Base-by-base conservation (phyloP, 1,140 invertebrate genomes). In the Periplaneta americana region DNA sequence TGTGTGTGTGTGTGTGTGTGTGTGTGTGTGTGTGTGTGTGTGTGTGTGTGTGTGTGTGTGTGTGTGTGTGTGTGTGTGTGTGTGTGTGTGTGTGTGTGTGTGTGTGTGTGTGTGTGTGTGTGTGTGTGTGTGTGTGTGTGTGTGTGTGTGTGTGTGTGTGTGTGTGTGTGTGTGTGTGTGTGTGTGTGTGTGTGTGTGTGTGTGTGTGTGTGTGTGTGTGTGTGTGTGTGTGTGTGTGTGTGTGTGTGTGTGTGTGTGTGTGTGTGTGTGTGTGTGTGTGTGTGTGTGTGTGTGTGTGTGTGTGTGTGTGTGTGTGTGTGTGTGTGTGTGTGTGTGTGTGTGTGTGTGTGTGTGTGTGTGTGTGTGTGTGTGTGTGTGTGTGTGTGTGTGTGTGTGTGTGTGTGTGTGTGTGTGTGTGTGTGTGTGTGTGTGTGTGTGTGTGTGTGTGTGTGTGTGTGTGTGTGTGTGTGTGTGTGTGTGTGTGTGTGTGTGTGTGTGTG, bases 71-170 rank as follows among this genome's bases (percentile, higher is more conserved):
- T 84, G 81, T 80, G 81, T 84, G 81, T 80, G 83, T 80, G 82
- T 82, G 83, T 84, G 79, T 80, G 83, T 84, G 83, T 80, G 82
- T 84, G 79, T 83, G 82, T 84, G 83, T 81, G 82, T 81, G 83
- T 77, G 33, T 77, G 76, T 80, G 82, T 82, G 78, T 79, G 80
- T 84, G 81, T 84, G 75, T 84, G 81, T 82, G 81, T 84, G 83
- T 83, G 83, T 84, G 83, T 84, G 66, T 81, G 80, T 81, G 66
- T 83, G 81, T 82, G 66, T 79, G 81, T 82, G 83, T 84, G 81
- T 83, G 66, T 81, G 79, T 85, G 83, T 84, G 81, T 84, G 83
- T 84, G 83, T 82, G 81, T 84, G 80, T 82, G 81, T 83, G 77
- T 82, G 81, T 83, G 81, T 83, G 57, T 66, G 57, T 66, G 57